phyloP scores from a whole-genome alignment of 2,797 vertebrate genomes.

The Cryptoprocta ferox region DNA sequence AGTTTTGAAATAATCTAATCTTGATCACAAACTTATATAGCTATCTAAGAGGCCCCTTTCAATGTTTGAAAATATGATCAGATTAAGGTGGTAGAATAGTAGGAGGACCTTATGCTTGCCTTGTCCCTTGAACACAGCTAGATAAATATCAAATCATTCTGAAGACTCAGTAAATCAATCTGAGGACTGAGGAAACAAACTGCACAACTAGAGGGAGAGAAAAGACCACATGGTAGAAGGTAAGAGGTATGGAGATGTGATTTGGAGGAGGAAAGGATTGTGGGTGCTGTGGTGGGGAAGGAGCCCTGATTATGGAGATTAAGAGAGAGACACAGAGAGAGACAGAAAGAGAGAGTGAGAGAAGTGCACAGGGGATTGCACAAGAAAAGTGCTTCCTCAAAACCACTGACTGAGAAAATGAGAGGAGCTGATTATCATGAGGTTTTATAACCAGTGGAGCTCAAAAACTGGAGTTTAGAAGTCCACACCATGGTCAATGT shows the following conservation, averaged over 20 bases:
- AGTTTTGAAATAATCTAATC: neutral
- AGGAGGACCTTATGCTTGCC: neutral
- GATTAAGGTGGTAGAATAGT: neutral
- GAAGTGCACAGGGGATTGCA: neutral
- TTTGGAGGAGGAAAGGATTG: neutral
- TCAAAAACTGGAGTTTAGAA: neutral
- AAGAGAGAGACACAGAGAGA: neutral
- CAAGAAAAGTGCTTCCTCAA: neutral
- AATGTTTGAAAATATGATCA: slow-evolving; percentile 29
- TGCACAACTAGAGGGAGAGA: neutral
- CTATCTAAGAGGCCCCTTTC: neutral
- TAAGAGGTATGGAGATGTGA: neutral
- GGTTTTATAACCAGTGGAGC: neutral
- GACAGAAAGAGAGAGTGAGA: neutral
- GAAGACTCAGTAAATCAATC: neutral
- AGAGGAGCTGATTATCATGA: no score
- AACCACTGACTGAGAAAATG: neutral
- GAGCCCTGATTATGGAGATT: neutral
- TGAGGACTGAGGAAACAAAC: neutral
- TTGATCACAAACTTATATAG: neutral
- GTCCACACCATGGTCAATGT: neutral
- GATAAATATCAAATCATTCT: neutral
- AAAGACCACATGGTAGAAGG: neutral
- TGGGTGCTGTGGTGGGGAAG: neutral
- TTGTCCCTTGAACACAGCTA: neutral